Evolutionary conservation across 2,888 invertebrate species (phyloP), one percentile per base, ranked within the genome.

Genomic region (Conus canariensis): DNA sequence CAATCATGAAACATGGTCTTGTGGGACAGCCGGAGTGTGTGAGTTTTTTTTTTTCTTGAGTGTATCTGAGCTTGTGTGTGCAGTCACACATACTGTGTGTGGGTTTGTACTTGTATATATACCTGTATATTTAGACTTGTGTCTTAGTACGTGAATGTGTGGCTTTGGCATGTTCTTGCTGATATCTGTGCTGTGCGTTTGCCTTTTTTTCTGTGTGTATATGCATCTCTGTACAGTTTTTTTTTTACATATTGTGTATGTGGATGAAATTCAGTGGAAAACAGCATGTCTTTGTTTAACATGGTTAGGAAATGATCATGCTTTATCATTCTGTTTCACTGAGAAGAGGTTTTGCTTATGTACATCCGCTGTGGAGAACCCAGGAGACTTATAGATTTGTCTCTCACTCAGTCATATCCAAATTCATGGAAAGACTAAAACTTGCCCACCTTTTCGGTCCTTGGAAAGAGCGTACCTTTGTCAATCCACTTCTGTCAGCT

Each of bases 1-100:
- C 90, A 0, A 90, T 90, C 12, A 90, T 90, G 88, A 90, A 90
- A 85, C 88, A 88, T 60, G 90, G 85, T 22, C 88, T 88, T 2
- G 85, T 64, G 19, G 83, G 83, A 0, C 74, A 83, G 16, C 64
- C 58, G 30, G 88, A 89, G 6, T 7, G 25, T 59, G 89, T 89
- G 19, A 85, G 89, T 77, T n/a, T 16, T 22, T 19, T 56, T 45
- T 82, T 10, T 30, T 10, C 30, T 12, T 82, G 19, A n/a, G 56
- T 82, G 82, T 82, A 16, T 82, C 5, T 45, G 19, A 19, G 6
- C 9, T 16, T 56, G 19, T 19, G 19, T 82, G 56, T 7, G 5
- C 45, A 45, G 45, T 2, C 45, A 45, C 45, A 45, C 45, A 45
- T 45, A 45, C 45, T 30, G 67, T 83, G 56, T 56, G 64, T 22